Evolutionary conservation across 1,140 invertebrate species (phyloP), one percentile per base, ranked within the genome.

Genomic region (Drosophila insularis): DNA sequence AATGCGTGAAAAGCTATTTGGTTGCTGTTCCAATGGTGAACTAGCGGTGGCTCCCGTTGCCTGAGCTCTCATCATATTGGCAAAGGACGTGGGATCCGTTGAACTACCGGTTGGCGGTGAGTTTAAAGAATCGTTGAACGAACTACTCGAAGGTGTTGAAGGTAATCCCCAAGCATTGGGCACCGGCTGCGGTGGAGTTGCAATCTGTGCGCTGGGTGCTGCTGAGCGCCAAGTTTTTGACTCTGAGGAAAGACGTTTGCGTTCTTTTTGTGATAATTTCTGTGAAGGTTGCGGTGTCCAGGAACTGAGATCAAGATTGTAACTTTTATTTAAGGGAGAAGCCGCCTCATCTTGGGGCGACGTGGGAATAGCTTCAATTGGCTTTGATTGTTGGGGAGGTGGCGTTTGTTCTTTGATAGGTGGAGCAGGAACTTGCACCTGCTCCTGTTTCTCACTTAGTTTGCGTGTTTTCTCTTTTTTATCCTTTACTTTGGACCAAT

Each of bases 181-280:
- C 35, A 91, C 43, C 64, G 0, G 63, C 31, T 8, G 76, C 63
- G 1, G 90, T 74, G 37, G 82, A 62, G 5, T 56, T 64, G 39
- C 7, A 11, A 8, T 3, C 4, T 27, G 31, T 11, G 4, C 11
- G 4, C 2, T 17, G 64, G 23, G 5, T 17, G 37, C 27, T 77
- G 71, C 23, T 4, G 76, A 40, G 23, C 80, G 73, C 73, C 72
- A 76, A 46, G 60, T 87, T 37, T 90, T 75, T 0, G 90, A 79
- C 55, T 92, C 92, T 0, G 91, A 87, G 11, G 86, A 78, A 3
- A 93, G 71, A 53, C 90, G 91, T 74, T 94, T 94, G 14, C 93
- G 89, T 78, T 94, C 93, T 68, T 94, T 94, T 65, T 94, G 94
- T 0, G 94, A 94, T 11, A 94, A 54, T 72, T 93, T 94, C 10